These are phyloP conservation scores for Homarus americanus DNA, from an alignment of 1,140 invertebrate species.

Conservation along the genomic window DNA sequence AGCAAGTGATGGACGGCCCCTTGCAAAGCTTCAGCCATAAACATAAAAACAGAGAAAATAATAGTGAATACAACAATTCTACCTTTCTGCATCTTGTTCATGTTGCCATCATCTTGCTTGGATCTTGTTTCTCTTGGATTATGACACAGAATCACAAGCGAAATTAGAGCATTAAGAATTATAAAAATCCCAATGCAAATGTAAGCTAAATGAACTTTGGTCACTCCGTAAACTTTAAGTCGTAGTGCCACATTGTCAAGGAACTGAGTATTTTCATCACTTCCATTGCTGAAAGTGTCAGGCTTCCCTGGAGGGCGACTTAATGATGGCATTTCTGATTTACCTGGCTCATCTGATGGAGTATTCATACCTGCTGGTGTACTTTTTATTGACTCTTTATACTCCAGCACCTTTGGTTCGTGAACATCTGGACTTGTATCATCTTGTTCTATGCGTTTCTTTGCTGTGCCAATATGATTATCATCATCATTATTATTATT, in stretches of 20 bases:
- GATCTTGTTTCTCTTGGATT: conserved; percentile 76
- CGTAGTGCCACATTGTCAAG: conserved; percentile 74
- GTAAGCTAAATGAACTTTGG: conserved; percentile 80
- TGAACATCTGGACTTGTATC: neutral
- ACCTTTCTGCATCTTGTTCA: conserved; percentile 57
- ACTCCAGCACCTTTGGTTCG: conserved; percentile 17
- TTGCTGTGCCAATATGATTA: neutral
- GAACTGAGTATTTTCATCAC: conserved; percentile 43
- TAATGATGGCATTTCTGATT: neutral
- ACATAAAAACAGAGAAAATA: conserved; percentile 79
- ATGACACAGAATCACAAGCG: conserved; percentile 78
- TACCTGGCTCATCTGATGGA: neutral
- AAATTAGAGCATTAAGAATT: conserved; percentile 78
- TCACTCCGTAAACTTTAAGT: conserved; percentile 76
- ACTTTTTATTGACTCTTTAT: neutral
- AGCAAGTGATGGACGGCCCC: conserved; percentile 79
- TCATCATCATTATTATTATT: neutral
- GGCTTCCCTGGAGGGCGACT: conserved; percentile 53
- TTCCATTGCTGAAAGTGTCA: conserved; percentile 76
- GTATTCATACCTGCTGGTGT: neutral
- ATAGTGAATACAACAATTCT: conserved; percentile 77
- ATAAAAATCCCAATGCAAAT: conserved; percentile 78
- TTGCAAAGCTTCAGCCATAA: conserved; percentile 79
- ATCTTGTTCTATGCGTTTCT: neutral
- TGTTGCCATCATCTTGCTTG: conserved; percentile 75